These are phyloP conservation scores for Lasioglossum vierecki DNA, from an alignment of 2,888 invertebrate genomes.

Conservation along the genomic window DNA sequence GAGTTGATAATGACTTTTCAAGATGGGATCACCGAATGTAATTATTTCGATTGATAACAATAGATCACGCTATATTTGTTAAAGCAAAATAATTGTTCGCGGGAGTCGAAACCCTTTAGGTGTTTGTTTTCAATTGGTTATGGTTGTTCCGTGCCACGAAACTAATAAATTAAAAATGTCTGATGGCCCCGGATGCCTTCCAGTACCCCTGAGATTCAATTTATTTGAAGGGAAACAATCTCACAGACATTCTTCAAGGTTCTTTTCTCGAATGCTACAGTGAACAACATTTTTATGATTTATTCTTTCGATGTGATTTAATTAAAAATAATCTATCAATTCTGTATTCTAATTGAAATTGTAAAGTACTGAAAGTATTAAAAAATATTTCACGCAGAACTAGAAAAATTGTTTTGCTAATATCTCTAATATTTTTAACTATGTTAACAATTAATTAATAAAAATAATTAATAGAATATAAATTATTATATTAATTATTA, in stretches of 20 bases:
- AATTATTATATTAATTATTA: too few relatives aligned
- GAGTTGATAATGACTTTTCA: neutral
- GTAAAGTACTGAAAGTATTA: neutral
- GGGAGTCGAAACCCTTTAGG: neutral
- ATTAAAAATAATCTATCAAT: neutral
- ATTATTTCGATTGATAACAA: neutral
- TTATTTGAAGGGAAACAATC: neutral
- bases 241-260: neutral
- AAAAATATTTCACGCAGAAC: neutral
- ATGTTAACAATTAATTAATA: too few relatives aligned
- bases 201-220: neutral
- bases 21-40: neutral
- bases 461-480: too few relatives aligned
- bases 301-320: too few relatives aligned
- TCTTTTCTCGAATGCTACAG: neutral
- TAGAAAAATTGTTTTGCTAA: neutral
- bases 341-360: too few relatives aligned
- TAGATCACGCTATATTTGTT: neutral
- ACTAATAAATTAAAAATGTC: slow-evolving; percentile 6
- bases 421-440: neutral
- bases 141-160: neutral
- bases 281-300: neutral
- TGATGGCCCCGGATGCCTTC: neutral
- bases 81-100: neutral
- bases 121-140: neutral